Conservation (phyloP, 2,888 invertebrate genomes). For the Aphodius granarius region DNA sequence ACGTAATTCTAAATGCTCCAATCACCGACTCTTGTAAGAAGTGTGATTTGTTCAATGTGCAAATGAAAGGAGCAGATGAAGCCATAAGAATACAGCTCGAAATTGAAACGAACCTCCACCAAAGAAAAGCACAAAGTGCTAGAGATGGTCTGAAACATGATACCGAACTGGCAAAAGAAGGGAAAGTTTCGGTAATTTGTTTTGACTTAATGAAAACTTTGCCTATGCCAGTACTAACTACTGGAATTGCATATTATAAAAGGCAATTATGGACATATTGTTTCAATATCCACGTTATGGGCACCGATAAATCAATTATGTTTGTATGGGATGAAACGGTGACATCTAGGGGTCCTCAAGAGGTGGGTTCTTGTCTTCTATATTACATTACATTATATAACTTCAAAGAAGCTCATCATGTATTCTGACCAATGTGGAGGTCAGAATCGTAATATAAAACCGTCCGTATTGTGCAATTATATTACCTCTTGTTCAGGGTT, state of each 20-base stretch:
- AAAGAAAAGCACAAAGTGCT: not conserved
- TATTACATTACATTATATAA: constrained; percentile 18
- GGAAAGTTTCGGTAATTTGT: constrained; percentile 21
- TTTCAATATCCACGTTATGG: constrained; percentile 23
- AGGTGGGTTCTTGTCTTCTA: no score
- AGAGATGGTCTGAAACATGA: not conserved
- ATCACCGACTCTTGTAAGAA: not conserved
- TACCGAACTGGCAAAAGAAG: not conserved
- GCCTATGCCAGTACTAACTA: constrained; percentile 32
- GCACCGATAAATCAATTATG: constrained; percentile 21
- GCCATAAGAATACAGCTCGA: not conserved
- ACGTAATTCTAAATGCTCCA: no score
- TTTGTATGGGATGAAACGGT: constrained; percentile 30
- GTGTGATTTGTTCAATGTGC: not conserved
- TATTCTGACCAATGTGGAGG: constrained; percentile 25
- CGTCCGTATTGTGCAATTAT: no score
- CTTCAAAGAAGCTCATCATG: constrained; percentile 20
- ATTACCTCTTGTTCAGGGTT: not conserved
- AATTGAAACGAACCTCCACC: not conserved
- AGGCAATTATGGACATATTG: constrained; percentile 24
- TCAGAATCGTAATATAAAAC: constrained; percentile 24
- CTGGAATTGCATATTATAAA: constrained; percentile 31
- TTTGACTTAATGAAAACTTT: constrained; percentile 36
- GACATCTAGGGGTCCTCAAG: constrained; percentile 27
- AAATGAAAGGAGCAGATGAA: not conserved